phyloP scores from a whole-genome alignment of 35 echinoderm and acorn worm genomes.

The Lytechinus variegatus region DNA sequence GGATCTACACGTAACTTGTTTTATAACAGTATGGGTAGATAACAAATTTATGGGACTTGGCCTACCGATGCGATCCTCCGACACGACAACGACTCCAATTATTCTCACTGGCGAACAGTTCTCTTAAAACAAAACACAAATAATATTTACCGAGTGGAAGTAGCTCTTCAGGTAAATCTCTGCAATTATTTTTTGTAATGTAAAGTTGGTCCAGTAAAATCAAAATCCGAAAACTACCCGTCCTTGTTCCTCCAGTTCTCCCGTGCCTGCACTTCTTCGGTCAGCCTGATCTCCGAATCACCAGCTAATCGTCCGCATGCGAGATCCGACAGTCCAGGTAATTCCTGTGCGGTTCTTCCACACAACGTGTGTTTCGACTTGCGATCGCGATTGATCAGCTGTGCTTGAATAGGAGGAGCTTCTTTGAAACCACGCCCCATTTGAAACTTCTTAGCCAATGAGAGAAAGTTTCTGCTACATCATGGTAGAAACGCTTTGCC shows the following conservation, averaged over 20 bases:
- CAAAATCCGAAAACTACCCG: not conserved
- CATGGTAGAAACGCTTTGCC: not conserved
- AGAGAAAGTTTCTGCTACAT: not conserved
- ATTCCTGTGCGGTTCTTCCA: not conserved
- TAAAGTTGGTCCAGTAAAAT: not conserved
- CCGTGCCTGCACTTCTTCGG: not conserved
- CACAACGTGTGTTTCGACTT: not conserved
- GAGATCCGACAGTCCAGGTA: not conserved
- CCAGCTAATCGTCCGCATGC: not conserved
- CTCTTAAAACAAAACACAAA: not conserved
- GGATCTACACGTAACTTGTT: too few species aligned
- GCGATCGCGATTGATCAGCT: not conserved
- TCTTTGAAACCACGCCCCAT: not conserved
- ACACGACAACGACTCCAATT: too few species aligned
- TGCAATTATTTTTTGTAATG: not conserved
- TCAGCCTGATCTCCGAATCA: not conserved
- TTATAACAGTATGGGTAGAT: too few species aligned
- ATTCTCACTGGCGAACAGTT: too few species aligned
- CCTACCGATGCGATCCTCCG: too few species aligned
- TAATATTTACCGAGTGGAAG: not conserved
- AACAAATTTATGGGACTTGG: too few species aligned
- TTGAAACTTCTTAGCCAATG: conserved; percentile 11
- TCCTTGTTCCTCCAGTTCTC: not conserved
- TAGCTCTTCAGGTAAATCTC: not conserved
- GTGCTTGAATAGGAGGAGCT: not conserved